phyloP scores from a whole-genome alignment of 2,888 invertebrate species.

The Lutraria lutraria region DNA sequence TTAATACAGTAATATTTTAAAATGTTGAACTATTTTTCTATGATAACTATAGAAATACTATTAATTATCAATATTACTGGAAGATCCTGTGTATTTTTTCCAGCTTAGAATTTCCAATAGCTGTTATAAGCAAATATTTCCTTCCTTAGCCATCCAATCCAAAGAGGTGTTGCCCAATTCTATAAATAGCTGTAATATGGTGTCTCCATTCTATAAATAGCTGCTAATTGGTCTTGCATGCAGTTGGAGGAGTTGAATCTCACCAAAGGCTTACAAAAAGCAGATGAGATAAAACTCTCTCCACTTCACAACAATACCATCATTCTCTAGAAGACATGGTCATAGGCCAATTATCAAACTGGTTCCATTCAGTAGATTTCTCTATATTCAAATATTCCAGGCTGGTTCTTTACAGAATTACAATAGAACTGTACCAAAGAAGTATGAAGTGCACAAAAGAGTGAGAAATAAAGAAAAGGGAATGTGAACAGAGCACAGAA shows the following conservation, averaged over 20 bases:
- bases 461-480: background rate
- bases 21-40: too few relatives aligned
- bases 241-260: constrained; percentile 94
- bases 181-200: constrained; percentile 28
- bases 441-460: background rate
- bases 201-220: constrained; percentile 36
- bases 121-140: background rate
- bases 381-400: background rate
- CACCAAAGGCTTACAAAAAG: constrained; percentile 87
- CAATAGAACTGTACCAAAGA: background rate
- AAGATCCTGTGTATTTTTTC: background rate
- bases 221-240: constrained; percentile 87
- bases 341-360: background rate
- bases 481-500: background rate
- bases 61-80: too few relatives aligned
- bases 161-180: constrained; percentile 16
- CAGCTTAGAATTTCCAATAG: background rate
- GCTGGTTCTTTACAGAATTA: background rate
- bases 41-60: too few relatives aligned
- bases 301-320: constrained; percentile 82
- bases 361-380: background rate
- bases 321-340: background rate
- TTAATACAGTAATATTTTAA: too few relatives aligned
- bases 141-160: background rate
- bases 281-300: constrained; percentile 87